Evolutionary conservation across 2,888 invertebrate species (phyloP), one percentile per base, ranked within the genome.

Genomic region (Apodemia hepburni): DNA sequence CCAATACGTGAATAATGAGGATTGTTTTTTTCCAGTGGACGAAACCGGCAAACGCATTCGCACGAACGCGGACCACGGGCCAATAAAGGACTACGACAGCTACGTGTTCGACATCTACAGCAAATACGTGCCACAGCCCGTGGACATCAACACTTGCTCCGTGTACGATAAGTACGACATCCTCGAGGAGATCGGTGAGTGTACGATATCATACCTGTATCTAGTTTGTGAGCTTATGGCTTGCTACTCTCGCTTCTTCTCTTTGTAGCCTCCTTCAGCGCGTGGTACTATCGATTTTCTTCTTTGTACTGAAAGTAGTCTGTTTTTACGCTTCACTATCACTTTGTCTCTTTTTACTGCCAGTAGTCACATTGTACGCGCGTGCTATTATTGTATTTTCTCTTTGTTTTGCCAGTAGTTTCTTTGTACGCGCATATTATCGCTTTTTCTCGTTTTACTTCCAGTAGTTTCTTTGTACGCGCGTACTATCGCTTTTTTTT

Each of bases 91-190:
- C 88, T 99, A 99, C 85, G 99, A 99, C 81, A 97, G 97, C 79
- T 99, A 97, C 84, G 99, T 99, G 33, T 98, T 98, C 84, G 99
- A 99, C 78, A 96, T 99, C 67, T 99, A 99, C 93, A 97, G 98
- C 77, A 99, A 99, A 85, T 98, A 97, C 79, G 97, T 98, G 62
- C 99, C 99, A 45, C 98, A 98, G 82, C 98, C 99, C 0, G 99
- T 99, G 17, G 98, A 99, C 77, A 97, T 99, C 78, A 98, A 97
- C 78, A 95, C 96, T 0, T 96, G 96, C 75, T 98, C 97, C 66
- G 98, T 99, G 0, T 98, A 99, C 84, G 99, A 99, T 84, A 96
- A 96, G 78, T 99, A 99, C 81, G 99, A 99, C 77, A 99, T 99
- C 69, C 93, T 99, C 51, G 99, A 99, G 91, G 99, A 99, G 93